Conservation (phyloP, 2,113 vertebrate species). For the Pseudorasbora parva region DNA sequence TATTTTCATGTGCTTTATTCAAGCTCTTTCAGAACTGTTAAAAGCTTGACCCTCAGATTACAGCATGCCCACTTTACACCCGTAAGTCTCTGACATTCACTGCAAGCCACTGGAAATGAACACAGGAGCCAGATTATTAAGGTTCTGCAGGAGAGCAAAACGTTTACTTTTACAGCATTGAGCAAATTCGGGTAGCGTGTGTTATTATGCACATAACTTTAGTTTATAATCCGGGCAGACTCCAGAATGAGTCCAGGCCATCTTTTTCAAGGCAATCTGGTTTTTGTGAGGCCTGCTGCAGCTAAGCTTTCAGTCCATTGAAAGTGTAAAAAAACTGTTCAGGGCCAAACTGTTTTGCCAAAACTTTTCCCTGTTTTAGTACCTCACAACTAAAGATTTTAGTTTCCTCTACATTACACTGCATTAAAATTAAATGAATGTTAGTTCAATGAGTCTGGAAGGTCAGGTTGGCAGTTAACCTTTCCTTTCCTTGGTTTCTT, state of each 20-base stretch:
- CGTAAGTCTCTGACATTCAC: conserved; percentile 32
- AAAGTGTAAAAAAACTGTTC: too few relatives aligned
- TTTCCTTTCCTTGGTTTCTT: conserved; percentile 54
- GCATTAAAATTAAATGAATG: too few relatives aligned
- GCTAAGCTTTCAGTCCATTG: too few relatives aligned
- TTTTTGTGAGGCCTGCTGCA: too few relatives aligned
- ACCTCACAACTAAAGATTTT: too few relatives aligned
- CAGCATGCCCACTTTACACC: conserved; percentile 32
- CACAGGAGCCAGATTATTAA: not conserved
- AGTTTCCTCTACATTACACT: too few relatives aligned
- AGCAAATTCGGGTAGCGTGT: not conserved
- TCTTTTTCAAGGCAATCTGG: not conserved
- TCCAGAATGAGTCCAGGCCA: not conserved
- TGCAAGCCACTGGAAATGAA: conserved; percentile 14
- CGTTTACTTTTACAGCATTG: not conserved
- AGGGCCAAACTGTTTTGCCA: too few relatives aligned
- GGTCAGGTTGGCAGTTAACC: conserved; percentile 45
- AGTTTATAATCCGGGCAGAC: too few relatives aligned
- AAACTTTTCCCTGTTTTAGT: too few relatives aligned
- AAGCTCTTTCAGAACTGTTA: conserved; percentile 27
- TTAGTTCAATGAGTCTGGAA: too few relatives aligned
- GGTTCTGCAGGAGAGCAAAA: not conserved
- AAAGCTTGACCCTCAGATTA: conserved; percentile 30
- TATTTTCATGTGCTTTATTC: conserved; percentile 18
- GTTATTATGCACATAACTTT: too few relatives aligned